Evolutionary conservation across 2,888 invertebrate genomes (phyloP), one percentile per base, ranked within the genome.

Genomic region (Pasiphila rectangulata): DNA sequence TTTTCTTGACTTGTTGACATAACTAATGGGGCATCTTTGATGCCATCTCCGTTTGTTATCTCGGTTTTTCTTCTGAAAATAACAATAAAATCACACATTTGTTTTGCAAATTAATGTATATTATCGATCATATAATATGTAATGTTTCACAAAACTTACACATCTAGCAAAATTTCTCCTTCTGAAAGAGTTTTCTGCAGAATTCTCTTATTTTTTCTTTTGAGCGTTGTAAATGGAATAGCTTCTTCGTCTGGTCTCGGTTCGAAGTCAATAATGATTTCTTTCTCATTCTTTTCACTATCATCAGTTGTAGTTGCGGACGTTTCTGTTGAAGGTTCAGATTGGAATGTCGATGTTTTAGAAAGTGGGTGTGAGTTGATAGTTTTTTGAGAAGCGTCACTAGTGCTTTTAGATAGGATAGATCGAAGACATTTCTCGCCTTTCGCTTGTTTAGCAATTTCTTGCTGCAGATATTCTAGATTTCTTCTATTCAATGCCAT

Each of bases 211-310:
- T 84, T 88, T 69, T 90, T 89, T 44, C 89, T 87, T 20, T 73
- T 68, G 27, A 86, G 61, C 2, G 90, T 90, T 50, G 91, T 91
- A 40, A 91, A 91, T 39, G 91, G 91, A 40, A 93, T 92, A 10
- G 93, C 92, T 58, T 91, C 91, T 29, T 90, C 90, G 39, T 91
- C 91, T 7, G 92, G 83, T 53, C 92, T 91, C 3, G 96, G 96
- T 79, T 96, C 95, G 73, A 96, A 96, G 72, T 96, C 95, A 57
- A 96, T 96, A 53, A 96, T 93, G 45, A 96, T 96, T 82, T 96
- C 96, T 61, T 92, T 92, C 72, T 94, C 93, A 64, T 92, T 92
- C 60, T 92, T 91, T 55, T 91, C 89, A 71, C 91, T 88, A 34
- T 90, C 89, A 54, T 87, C 88, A 12, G 89, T 89, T 6, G 89